Evolutionary conservation across 2,113 vertebrate species (phyloP).

Genomic region (Thalassarche chlororhynchos): DNA sequence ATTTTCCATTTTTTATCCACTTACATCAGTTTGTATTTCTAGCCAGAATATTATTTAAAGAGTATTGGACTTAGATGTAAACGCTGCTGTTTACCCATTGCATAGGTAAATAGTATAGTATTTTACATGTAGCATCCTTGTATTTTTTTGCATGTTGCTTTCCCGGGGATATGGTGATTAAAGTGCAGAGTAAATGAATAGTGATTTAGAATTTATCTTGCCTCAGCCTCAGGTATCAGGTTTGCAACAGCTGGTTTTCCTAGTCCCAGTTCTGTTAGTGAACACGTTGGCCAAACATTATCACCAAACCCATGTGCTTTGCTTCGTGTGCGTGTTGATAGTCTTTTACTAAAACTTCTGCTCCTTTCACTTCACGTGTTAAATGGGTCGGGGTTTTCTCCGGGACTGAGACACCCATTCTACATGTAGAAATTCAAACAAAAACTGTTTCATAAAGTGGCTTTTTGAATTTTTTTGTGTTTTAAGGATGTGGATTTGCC

Average conservation of each 20-base stretch:
- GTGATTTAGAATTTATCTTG: constrained; percentile 6
- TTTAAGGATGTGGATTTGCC: constrained; percentile 46
- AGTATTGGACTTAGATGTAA: background rate
- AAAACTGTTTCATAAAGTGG: background rate
- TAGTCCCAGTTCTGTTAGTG: background rate
- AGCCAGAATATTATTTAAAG: background rate
- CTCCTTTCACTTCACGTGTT: background rate
- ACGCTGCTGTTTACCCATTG: no score
- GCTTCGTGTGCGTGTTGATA: rapidly evolving
- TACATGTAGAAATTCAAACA: background rate
- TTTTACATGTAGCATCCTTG: background rate
- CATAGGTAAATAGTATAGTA: background rate
- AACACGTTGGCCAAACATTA: rapidly evolving
- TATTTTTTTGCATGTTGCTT: background rate
- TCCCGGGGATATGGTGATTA: background rate
- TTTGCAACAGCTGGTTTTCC: background rate
- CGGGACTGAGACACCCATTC: rapidly evolving
- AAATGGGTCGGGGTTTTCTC: background rate
- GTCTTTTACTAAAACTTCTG: background rate
- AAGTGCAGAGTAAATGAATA: background rate
- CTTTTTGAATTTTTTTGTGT: background rate
- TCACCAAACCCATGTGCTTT: background rate
- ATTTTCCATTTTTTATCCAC: background rate
- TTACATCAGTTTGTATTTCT: background rate
- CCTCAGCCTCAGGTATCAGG: background rate